Base-by-base conservation (phyloP, 1,140 invertebrate genomes). In the Antheraea mylitta region DNA sequence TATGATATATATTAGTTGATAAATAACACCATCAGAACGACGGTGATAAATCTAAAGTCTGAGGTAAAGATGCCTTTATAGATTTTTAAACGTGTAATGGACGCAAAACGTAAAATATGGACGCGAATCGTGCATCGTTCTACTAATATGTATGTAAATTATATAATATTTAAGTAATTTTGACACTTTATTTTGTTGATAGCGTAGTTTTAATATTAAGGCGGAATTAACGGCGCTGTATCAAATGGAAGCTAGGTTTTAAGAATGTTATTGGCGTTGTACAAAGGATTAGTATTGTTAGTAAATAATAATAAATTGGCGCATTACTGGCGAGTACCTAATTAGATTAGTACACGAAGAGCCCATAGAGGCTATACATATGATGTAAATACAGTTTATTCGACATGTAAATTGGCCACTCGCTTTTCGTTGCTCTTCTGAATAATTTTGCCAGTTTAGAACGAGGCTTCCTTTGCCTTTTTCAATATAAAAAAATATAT, bases 271-370 rank as follows among this genome's bases (percentile, higher is more conserved):
- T 90, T 88, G 87, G 90, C 83, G 81, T 90, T 92, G 90, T 92
- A 92, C 90, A 92, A 92, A 92, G 80, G 82, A 87, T 88, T 66
- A 88, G 86, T 90, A 87, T 88, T 91, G 85, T 88, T 87, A 88
- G 81, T 83, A 82, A 87, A 72, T 87, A 85, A 85, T 79, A 87
- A 83, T 74, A 89, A 89, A 89, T 92, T 92, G 90, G 90, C 90
- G 90, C 90, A 92, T 92, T 92, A 92, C 90, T 92, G 88, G 87
- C 87, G 90, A 90, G 90, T 92, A 92, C 90, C 90, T 92, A 90
- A 92, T 90, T 92, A 92, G 87, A 79, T 77, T 90, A 90, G 83
- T 86, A 88, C 83, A 85, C 82, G 84, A 80, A 78, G 77, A 87
- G 88, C 88, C 89, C 81, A 65, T 69, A 69, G 88, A 91, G 89